Percentiles rank a stretch among this genome's conserved stretches.
phyloP scores from a whole-genome alignment of 2,888 invertebrate species.

The Polydesmus complanatus region DNA sequence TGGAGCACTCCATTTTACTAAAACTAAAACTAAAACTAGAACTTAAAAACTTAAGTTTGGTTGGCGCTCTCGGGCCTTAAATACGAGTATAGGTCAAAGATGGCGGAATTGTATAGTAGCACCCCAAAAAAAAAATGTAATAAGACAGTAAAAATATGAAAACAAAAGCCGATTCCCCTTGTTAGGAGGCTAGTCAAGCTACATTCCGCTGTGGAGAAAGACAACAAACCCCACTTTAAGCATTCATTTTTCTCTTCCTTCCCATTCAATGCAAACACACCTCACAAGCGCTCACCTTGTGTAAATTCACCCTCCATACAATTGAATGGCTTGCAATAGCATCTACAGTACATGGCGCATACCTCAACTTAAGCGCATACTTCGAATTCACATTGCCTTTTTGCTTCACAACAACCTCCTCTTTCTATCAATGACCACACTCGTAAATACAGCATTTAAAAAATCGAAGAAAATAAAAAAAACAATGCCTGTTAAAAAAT shows the following conservation, averaged over 20 bases:
- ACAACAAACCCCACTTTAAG: not conserved
- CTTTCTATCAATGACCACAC: not conserved
- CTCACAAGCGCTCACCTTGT: not conserved
- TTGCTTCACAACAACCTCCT: not conserved
- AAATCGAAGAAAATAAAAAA: too few relatives aligned
- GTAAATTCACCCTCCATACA: not conserved
- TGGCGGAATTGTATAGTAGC: too few relatives aligned
- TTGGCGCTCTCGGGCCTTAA: too few relatives aligned
- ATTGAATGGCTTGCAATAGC: not conserved
- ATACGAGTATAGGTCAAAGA: too few relatives aligned
- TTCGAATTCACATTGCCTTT: not conserved
- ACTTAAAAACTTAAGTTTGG: too few relatives aligned
- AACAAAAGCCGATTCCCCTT: not conserved
- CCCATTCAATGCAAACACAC: not conserved
- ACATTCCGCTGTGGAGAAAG: not conserved
- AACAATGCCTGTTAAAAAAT: too few relatives aligned
- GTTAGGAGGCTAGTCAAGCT: not conserved
- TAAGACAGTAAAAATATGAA: not conserved
- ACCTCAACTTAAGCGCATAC: too few relatives aligned
- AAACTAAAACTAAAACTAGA: too few relatives aligned
- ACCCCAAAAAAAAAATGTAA: too few relatives aligned
- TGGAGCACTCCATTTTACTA: too few relatives aligned
- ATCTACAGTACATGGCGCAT: too few relatives aligned
- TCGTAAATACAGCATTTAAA: not conserved
- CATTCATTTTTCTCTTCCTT: not conserved